Conservation (phyloP, 2,113 vertebrate genomes). For the Bolborhynchus lineola region DNA sequence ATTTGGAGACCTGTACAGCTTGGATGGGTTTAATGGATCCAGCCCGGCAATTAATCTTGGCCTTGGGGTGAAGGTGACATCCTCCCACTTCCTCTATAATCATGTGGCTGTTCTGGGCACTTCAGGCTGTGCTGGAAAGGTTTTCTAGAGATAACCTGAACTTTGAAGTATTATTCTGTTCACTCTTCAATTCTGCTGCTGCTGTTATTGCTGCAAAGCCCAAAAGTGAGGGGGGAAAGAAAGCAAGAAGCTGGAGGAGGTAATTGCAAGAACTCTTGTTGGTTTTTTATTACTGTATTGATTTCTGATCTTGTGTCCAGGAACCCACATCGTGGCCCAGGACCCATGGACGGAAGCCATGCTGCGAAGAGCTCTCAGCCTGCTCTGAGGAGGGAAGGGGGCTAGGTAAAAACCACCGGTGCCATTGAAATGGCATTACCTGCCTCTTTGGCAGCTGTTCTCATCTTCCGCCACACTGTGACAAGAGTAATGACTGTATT, state of each 20-base stretch:
- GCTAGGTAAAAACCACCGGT: neutral
- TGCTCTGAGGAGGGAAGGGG: neutral
- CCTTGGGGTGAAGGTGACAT: neutral
- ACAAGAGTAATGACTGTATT: neutral
- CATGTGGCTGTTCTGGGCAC: neutral
- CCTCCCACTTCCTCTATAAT: neutral
- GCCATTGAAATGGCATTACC: fast-evolving
- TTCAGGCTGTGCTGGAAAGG: neutral
- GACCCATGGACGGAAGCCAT: neutral
- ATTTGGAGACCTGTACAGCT: neutral
- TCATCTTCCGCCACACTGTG: neutral
- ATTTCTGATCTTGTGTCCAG: neutral
- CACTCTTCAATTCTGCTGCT: neutral
- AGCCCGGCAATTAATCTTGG: neutral
- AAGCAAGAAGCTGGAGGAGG: neutral
- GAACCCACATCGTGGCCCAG: neutral
- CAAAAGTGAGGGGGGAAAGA: neutral
- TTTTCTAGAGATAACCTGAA: neutral
- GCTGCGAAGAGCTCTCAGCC: neutral
- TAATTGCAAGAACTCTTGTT: neutral
- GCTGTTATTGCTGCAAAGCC: neutral
- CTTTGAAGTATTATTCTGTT: neutral
- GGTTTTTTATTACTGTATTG: neutral
- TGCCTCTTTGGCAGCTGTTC: neutral
- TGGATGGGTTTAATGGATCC: neutral